Evolutionary conservation across 2,797 vertebrate species (phyloP).

Genomic region (Myripristis jacobus): DNA sequence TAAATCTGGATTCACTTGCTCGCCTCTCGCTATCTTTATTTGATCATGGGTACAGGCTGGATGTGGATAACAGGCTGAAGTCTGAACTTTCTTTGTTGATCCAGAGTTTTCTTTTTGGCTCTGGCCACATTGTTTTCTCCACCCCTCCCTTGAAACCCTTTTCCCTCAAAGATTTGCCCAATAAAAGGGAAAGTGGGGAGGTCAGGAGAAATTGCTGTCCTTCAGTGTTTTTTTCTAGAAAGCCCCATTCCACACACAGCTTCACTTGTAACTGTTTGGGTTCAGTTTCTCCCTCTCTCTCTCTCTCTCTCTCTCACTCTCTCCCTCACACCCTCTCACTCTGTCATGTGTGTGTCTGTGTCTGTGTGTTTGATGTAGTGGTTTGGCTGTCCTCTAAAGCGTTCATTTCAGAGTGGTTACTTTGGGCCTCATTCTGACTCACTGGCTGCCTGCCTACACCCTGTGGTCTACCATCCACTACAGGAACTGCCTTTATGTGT

Average conservation of each 20-base stretch:
- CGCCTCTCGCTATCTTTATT: too few species aligned
- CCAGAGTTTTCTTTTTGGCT: conserved; percentile 33
- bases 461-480: conserved; percentile 84
- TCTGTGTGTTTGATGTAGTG: conserved; percentile 84
- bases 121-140: conserved; percentile 37
- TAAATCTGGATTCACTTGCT: too few species aligned
- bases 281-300: conserved; percentile 48
- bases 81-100: conserved; percentile 31
- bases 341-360: conserved; percentile 56
- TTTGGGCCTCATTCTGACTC: conserved; percentile 78
- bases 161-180: conserved; percentile 64
- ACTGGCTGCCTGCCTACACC: conserved; percentile 89
- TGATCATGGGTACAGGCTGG: too few species aligned
- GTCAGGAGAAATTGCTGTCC: conserved; percentile 55
- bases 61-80: too few species aligned
- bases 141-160: conserved; percentile 43
- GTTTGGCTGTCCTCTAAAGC: conserved; percentile 92
- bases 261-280: conserved; percentile 66
- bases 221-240: conserved; percentile 39
- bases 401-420: conserved; percentile 87
- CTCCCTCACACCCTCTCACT: conserved; percentile 54
- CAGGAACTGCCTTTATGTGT: conserved; percentile 57
- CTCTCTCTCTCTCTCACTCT: conserved; percentile 63
- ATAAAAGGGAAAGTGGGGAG: conserved; percentile 51
- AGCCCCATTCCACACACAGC: conserved; percentile 66